These are phyloP conservation scores for Wasmannia auropunctata DNA, from an alignment of 1,140 invertebrate species.

Conservation along the genomic window DNA sequence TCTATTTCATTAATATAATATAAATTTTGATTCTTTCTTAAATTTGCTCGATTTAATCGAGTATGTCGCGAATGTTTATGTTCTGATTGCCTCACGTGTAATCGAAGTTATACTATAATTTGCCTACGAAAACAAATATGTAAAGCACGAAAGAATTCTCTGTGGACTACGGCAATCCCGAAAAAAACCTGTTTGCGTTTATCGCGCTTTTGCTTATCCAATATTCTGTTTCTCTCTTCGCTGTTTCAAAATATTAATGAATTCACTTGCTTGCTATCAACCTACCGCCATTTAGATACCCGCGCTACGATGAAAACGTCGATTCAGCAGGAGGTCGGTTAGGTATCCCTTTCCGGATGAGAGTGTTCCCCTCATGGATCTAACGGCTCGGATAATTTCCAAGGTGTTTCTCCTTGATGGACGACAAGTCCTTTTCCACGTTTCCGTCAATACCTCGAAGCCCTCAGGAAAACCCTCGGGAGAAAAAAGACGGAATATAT, in stretches of 20 bases:
- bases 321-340: conserved; percentile 21
- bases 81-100: neutral
- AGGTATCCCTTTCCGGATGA: neutral
- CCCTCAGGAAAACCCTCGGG: neutral
- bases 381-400: conserved; percentile 58
- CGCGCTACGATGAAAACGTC: conserved; percentile 20
- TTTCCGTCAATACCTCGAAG: conserved; percentile 41
- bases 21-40: neutral
- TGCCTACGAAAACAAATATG: neutral
- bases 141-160: neutral
- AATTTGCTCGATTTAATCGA: neutral
- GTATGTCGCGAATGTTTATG: neutral
- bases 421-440: conserved; percentile 30
- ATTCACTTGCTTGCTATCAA: conserved; percentile 46
- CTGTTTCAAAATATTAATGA: conserved; percentile 56
- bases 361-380: neutral
- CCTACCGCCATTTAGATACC: conserved; percentile 29
- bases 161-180: neutral
- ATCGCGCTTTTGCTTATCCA: conserved; percentile 28
- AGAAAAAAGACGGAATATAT: conserved; percentile 9
- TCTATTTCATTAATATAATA: conserved; percentile 7
- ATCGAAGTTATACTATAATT: neutral
- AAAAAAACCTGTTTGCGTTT: neutral
- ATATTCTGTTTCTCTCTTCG: conserved; percentile 52
- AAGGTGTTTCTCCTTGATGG: conserved; percentile 49